Evolutionary conservation across 2,888 invertebrate genomes (phyloP), one percentile per base, ranked within the genome.

Genomic region (Caenorhabditis uteleia): DNA sequence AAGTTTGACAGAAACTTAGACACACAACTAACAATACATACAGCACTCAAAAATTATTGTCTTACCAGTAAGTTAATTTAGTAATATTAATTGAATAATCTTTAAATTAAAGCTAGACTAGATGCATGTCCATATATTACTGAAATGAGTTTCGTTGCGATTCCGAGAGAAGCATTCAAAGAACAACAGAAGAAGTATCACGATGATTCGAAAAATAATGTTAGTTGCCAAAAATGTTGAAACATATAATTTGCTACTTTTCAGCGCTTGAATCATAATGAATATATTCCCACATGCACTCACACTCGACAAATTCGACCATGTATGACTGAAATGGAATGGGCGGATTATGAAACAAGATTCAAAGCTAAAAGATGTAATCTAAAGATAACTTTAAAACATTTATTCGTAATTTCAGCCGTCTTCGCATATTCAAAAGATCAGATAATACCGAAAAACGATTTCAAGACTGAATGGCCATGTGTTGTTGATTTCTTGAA

Each of bases 111-210:
- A 40, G 40, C 20, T 7, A 18, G 16, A 18, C 16, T 20, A 8
- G 7, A 65, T 27, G 43, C 50, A 18, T 36, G 53, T 16, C 76
- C 76, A 4, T 54, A 50, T 16, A 75, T 80, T 33, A 78, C 78
- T 6, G 80, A 80, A 45, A 60, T 80, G 53, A 62, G 76, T 6
- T 74, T 80, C 38, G 56, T 78, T n/a, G 59, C 75, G 14, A 71
- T 79, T 8, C 60, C 75, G 0, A 54, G 77, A 7, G 57, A 58
- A 7, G 54, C 73, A 10, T 75, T 78, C 42, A 50, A 65, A 8
- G 61, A 69, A 7, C 20, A n/a, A n/a, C n/a, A n/a, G n/a, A n/a
- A n/a, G n/a, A n/a, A n/a, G n/a, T 31, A 29, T 26, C 18, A 21
- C n/a, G 33, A 55, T 40, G 5, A 38, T 57, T 25, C 55, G 54